Conservation (phyloP, 2,113 vertebrate genomes). For the Butorides virescens region DNA sequence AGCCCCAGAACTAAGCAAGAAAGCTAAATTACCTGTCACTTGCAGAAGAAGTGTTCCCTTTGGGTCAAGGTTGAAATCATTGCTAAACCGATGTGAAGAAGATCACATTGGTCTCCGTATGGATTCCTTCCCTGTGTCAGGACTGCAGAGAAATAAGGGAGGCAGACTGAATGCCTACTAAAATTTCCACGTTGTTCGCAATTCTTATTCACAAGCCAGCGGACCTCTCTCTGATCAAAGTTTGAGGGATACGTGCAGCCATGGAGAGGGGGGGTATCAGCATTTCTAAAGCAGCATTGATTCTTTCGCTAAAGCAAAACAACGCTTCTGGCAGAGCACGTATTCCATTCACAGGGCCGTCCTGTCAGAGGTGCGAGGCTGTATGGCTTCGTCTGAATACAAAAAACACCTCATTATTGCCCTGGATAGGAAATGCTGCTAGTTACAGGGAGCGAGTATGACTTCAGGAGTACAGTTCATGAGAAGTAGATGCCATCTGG, state of each 20-base stretch:
- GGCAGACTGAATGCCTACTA: not conserved
- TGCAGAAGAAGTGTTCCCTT: constrained; percentile 66
- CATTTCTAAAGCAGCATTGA: constrained; percentile 15
- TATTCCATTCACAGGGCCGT: constrained; percentile 7
- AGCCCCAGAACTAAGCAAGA: constrained; percentile 76
- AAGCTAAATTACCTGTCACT: constrained; percentile 79
- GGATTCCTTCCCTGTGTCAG: constrained; percentile 20
- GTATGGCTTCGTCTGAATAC: constrained; percentile 54
- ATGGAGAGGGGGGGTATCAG: not conserved
- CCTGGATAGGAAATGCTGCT: constrained; percentile 6
- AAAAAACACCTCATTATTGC: constrained; percentile 60
- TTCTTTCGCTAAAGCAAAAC: not conserved
- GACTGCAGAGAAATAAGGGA: not conserved
- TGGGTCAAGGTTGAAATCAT: constrained; percentile 77
- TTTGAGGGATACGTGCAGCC: not conserved
- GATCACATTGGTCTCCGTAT: not conserved
- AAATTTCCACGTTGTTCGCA: not conserved
- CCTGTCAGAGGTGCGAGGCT: constrained; percentile 39
- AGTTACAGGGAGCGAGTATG: constrained; percentile 23
- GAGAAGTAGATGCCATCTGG: constrained; percentile 67
- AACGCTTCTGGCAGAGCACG: not conserved
- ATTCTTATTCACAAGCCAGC: not conserved
- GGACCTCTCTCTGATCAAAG: not conserved
- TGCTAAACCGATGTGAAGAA: constrained; percentile 38
- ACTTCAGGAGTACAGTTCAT: constrained; percentile 65